phyloP scores from a whole-genome alignment of 1,140 invertebrate species.

The Drosophila repletoides region DNA sequence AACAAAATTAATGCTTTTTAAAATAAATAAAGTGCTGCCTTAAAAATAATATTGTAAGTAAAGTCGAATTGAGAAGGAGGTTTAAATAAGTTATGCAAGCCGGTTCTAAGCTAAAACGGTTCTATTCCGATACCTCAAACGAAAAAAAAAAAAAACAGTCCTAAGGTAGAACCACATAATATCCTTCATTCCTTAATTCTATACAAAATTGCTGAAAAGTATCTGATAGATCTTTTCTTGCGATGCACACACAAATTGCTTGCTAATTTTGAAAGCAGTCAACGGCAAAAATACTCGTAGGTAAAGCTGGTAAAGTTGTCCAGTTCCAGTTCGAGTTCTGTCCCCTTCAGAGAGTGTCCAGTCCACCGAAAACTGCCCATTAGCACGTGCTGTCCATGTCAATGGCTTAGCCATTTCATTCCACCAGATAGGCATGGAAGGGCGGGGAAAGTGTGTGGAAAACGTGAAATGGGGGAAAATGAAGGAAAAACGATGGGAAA shows the following conservation, averaged over 20 bases:
- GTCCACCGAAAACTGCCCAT: constrained; percentile 50
- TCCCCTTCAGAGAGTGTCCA: not conserved
- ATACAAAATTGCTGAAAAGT: not conserved
- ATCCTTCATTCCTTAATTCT: too few species aligned
- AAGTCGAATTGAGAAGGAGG: too few species aligned
- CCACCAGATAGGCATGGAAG: not conserved
- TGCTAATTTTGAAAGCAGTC: constrained; percentile 37
- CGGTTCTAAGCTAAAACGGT: too few species aligned
- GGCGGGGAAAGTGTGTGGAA: not conserved
- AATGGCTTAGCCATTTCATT: constrained; percentile 58
- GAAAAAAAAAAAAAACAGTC: too few species aligned
- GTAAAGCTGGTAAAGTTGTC: constrained; percentile 16
- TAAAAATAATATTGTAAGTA: too few species aligned
- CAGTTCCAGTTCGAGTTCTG: not conserved
- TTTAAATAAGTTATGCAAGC: too few species aligned
- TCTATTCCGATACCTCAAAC: too few species aligned
- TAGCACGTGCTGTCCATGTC: constrained; percentile 71
- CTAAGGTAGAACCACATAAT: too few species aligned
- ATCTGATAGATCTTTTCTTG: constrained; percentile 10
- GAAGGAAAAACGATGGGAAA: not conserved
- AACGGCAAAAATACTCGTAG: constrained; percentile 18
- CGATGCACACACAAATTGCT: constrained; percentile 25
- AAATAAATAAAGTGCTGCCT: too few species aligned
- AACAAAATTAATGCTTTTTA: too few species aligned
- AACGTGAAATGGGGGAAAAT: not conserved